Evolutionary conservation across 2,888 invertebrate species (phyloP).

Genomic region (Chorisops tibialis): DNA sequence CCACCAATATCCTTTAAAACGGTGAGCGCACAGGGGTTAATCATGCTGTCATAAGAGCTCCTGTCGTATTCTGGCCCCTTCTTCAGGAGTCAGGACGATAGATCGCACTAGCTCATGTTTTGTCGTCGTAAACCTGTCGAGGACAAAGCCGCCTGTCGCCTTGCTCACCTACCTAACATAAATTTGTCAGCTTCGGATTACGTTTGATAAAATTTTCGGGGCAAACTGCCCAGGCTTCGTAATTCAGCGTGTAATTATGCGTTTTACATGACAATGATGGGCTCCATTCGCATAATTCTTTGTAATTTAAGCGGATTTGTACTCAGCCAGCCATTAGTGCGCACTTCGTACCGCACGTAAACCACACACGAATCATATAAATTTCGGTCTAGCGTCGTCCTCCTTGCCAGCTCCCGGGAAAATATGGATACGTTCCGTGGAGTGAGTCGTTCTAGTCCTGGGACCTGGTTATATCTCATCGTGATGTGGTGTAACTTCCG

Average conservation of each 20-base stretch:
- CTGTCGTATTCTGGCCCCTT: background rate
- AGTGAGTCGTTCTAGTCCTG: background rate
- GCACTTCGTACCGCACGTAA: slow-evolving; percentile 3
- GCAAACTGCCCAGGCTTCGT: slow-evolving; percentile 10
- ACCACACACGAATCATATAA: slow-evolving; percentile 15
- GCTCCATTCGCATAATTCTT: slow-evolving; percentile 31
- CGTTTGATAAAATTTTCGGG: slow-evolving; percentile 27
- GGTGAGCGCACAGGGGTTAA: background rate
- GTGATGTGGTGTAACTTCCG: slow-evolving; percentile 20
- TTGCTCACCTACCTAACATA: slow-evolving; percentile 21
- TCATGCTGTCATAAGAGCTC: background rate
- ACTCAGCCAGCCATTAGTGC: slow-evolving; percentile 5
- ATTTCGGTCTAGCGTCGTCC: background rate
- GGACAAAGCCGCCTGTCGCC: background rate
- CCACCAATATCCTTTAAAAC: too few species aligned
- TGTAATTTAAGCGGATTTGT: slow-evolving; percentile 32
- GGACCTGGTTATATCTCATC: slow-evolving; percentile 20
- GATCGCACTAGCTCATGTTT: background rate
- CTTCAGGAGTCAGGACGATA: too few species aligned
- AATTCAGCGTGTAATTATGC: slow-evolving; percentile 31
- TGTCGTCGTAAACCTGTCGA: background rate
- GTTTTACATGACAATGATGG: slow-evolving; percentile 32
- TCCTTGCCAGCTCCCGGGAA: background rate
- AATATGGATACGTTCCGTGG: background rate
- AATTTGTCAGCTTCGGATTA: slow-evolving; percentile 29